Evolutionary conservation across 2,888 invertebrate species (phyloP).

Genomic region (Heterodera filipjevi): DNA sequence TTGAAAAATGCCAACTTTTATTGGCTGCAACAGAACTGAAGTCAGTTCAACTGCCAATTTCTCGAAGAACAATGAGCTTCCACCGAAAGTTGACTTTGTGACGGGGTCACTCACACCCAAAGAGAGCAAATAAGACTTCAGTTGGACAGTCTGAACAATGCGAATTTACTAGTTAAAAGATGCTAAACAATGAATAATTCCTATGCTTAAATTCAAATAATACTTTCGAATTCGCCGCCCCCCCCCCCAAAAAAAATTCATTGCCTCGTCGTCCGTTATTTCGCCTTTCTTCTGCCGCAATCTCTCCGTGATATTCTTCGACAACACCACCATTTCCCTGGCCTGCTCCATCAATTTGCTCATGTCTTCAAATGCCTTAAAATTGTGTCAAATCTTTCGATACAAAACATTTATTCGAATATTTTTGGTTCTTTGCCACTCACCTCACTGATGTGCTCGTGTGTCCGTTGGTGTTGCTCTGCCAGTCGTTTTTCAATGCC

Average conservation of each 20-base stretch:
- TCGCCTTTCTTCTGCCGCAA: constrained; percentile 89
- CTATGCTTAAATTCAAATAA: neutral
- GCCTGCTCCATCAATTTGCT: constrained; percentile 91
- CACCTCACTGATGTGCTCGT: constrained; percentile 81
- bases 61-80: constrained; percentile 80
- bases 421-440: neutral
- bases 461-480: constrained; percentile 86
- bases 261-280: constrained; percentile 85
- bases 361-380: constrained; percentile 87
- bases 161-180: neutral
- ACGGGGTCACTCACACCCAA: constrained; percentile 97
- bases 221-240: neutral
- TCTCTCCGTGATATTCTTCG: constrained; percentile 87
- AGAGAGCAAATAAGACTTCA: constrained; percentile 92
- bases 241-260: constrained; percentile 5
- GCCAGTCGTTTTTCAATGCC: constrained; percentile 92
- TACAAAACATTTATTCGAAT: neutral
- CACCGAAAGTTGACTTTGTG: constrained; percentile 85
- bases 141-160: constrained; percentile 78
- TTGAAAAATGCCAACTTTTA: constrained; percentile 72
- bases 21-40: constrained; percentile 79
- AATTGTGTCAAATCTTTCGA: constrained; percentile 2
- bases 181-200: neutral
- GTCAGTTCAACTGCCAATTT: constrained; percentile 84
- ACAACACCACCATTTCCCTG: constrained; percentile 92